Base-by-base conservation (phyloP, 1,140 invertebrate species). In the Carcinoscorpius rotundicauda region DNA sequence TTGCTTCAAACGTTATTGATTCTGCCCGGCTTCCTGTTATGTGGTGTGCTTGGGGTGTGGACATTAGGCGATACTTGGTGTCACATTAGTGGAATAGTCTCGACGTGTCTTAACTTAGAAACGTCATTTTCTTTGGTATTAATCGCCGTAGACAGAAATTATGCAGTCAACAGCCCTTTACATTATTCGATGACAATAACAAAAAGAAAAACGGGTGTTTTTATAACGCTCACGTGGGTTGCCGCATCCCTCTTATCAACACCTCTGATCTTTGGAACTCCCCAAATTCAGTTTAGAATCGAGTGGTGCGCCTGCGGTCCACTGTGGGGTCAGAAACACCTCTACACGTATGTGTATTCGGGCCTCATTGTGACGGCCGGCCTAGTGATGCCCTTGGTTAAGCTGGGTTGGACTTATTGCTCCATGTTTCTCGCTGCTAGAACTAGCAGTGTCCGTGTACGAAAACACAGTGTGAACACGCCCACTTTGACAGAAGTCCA, bases 101-200 rank as follows among this genome's bases (percentile, higher is more conserved):
- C 81, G 59, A 81, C 78, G 52, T 71, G 81, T 3, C 79, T 81
- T 58, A 79, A 82, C 9, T 78, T 79, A 1, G 81, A 81, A 11
- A 83, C 82, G 9, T 81, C 85, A 3, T 79, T 90, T 48, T 86
- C 87, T 1, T 84, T 92, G 5, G 81, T 91, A 6, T 80, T 93
- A 6, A 90, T 94, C 53, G 87, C 88, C 2, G 77, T 91, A 3
- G 91, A 94, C 73, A 87, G 92, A 71, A 93, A 91, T 76, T 86
- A 87, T 68, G 91, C 90, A 2, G 88, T 94, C 52, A 87, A 89
- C 4, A 87, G 89, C 74, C 90, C 90, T 0, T 78, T 93, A 49
- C 83, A 87, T 11, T 92, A 93, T 75, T 86, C 88, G 67, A 83
- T 84, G 10, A 82, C 85, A 51, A 82, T 93, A 65, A 84, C 89